Base-by-base conservation (phyloP, 2,113 vertebrate species). In the Protobothrops flavoviridis region DNA sequence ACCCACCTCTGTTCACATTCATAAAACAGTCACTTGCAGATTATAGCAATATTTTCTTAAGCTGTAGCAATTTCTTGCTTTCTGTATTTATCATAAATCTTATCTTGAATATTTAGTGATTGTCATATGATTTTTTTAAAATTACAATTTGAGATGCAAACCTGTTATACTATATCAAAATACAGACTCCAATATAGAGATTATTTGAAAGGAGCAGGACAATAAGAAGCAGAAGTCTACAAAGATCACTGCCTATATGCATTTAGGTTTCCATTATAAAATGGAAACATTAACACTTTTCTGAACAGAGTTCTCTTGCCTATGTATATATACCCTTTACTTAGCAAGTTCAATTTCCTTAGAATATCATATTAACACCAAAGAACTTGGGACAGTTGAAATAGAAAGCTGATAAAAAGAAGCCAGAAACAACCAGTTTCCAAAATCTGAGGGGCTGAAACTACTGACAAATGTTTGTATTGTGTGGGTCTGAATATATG, bases 291-390 rank as follows among this genome's bases (percentile, higher is more conserved):
- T 88, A 52, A 85, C 93, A 90, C 94, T 92, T 95, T 96, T 95
- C 95, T 81, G n/a, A 81, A 96, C 56, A 91, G 93, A 91, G 93
- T 96, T 96, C 94, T 92, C 96, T 94, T 90, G 92, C 94, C 39
- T 95, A 33, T 94, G 61, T 45, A 33, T 90, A 97, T 93, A 21
- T 33, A 12, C 69, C 95, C 48, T 94, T 92, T 93, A 94, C 43
- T 91, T 89, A 92, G 45, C 1, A 92, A 26, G 94, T 93, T 92
- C 57, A 93, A 55, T 89, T 88, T 57, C 43, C 90, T 93, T 93
- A 89, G 88, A 93, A 95, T 86, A 85, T 33, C 59, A 92, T 88
- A 92, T 24, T 91, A 90, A 56, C 26, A 39, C 13, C 13, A 95
- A 13, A 11, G 48, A 93, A 69, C 45, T 52, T 69, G 59, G 23